Percentiles rank a stretch among this genome's conserved stretches.
These are phyloP conservation scores for Dromococcyx pavoninus DNA, from an alignment of 2,797 vertebrate genomes.

Conservation along the genomic window DNA sequence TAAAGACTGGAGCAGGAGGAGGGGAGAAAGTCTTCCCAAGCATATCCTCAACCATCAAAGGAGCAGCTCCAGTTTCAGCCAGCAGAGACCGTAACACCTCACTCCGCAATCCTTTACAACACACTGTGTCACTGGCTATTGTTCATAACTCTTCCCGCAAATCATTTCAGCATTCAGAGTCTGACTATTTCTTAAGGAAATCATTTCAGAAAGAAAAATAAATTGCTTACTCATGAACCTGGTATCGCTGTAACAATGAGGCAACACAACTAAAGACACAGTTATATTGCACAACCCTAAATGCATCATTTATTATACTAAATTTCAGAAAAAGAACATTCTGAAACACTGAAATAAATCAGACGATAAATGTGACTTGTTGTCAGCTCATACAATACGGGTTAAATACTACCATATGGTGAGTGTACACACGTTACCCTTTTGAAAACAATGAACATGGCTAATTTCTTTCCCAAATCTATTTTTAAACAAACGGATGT, in stretches of 20 bases:
- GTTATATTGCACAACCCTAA: conserved; percentile 22
- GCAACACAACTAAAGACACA: conserved; percentile 17
- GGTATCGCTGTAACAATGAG: background rate
- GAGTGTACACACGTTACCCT: conserved; percentile 32
- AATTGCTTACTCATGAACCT: conserved; percentile 16
- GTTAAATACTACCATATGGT: conserved; percentile 73
- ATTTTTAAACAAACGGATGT: conserved; percentile 9
- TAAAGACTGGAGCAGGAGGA: background rate
- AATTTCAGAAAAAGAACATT: conserved; percentile 63
- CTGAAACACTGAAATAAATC: conserved; percentile 67
- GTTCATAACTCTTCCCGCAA: conserved; percentile 33
- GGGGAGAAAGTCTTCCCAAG: background rate
- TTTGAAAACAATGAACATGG: conserved; percentile 66
- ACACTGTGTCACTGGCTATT: conserved; percentile 22
- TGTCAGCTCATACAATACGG: conserved; percentile 51
- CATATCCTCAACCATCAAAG: conserved; percentile 42
- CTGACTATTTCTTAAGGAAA: conserved; percentile 9
- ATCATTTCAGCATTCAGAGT: conserved; percentile 34
- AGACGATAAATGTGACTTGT: conserved; percentile 38
- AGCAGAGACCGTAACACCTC: conserved; percentile 19
- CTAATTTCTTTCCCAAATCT: conserved; percentile 58
- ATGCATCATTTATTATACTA: conserved; percentile 13
- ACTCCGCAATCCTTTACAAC: background rate
- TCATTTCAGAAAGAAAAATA: background rate
- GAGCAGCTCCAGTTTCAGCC: conserved; percentile 28